Percentiles rank a stretch among this genome's conserved stretches.
These are phyloP conservation scores for Uromys caudimaculatus DNA, from an alignment of 2,797 vertebrate genomes.

Conservation along the genomic window DNA sequence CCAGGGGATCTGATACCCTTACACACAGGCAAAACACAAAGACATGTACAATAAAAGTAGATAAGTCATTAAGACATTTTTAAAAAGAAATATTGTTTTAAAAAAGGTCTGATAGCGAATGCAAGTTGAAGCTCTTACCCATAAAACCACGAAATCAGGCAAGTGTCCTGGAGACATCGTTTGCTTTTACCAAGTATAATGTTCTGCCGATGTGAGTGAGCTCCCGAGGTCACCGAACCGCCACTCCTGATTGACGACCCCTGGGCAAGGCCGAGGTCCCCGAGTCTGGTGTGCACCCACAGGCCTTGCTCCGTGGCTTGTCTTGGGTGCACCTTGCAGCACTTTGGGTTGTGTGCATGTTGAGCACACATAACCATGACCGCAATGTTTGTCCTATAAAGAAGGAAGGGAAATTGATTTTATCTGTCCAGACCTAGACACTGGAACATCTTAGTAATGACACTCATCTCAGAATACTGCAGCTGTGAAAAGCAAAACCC, in stretches of 20 bases:
- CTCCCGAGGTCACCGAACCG: rapidly evolving
- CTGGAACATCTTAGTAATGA: neutral
- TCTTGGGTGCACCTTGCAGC: rapidly evolving
- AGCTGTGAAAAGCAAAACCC: neutral
- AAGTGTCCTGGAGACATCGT: neutral
- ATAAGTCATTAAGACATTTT: neutral
- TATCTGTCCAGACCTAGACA: neutral
- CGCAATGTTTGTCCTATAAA: rapidly evolving
- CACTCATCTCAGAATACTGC: neutral
- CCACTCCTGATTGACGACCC: rapidly evolving
- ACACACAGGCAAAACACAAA: neutral
- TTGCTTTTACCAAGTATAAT: neutral
- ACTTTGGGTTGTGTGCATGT: rapidly evolving
- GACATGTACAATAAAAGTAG: neutral
- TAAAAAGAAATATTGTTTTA: neutral
- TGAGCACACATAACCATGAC: rapidly evolving
- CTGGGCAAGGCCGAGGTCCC: rapidly evolving
- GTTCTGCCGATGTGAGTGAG: rapidly evolving
- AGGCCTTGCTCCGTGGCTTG: rapidly evolving
- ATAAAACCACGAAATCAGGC: neutral
- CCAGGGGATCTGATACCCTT: neutral
- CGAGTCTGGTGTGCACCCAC: rapidly evolving
- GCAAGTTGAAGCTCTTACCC: neutral
- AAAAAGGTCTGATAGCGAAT: neutral
- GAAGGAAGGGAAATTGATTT: neutral